These are phyloP conservation scores for Hartigia nigra DNA, from an alignment of 2,888 invertebrate genomes.

Conservation along the genomic window DNA sequence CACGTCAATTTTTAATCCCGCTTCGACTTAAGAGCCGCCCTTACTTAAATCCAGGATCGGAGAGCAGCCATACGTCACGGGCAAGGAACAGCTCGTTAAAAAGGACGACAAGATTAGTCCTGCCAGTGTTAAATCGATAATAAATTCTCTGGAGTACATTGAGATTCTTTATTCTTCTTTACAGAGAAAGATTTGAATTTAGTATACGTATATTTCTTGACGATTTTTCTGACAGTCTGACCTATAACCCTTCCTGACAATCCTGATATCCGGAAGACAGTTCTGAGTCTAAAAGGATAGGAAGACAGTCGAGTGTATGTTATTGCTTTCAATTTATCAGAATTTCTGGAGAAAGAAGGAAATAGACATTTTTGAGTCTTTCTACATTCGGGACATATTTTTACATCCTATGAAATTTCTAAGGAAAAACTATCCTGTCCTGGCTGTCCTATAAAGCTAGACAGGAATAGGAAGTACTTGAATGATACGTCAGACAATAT, in stretches of 20 bases:
- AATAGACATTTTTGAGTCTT: neutral
- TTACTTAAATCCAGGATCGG: constrained; percentile 1
- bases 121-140: neutral
- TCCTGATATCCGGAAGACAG: neutral
- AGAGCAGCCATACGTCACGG: neutral
- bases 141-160: neutral
- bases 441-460: neutral
- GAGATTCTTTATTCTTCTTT: neutral
- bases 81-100: neutral
- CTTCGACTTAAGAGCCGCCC: constrained; percentile 4
- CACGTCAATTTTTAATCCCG: constrained; percentile 11
- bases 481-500: neutral
- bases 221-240: neutral
- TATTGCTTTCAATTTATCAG: constrained; percentile 24
- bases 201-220: neutral
- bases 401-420: neutral
- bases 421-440: neutral
- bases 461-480: neutral
- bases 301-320: constrained; percentile 6
- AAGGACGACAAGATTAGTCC: neutral
- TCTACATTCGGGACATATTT: neutral
- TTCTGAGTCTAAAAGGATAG: neutral
- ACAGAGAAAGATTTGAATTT: neutral
- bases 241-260: neutral
- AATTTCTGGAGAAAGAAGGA: neutral